Percentiles rank a stretch among this genome's conserved stretches.
phyloP scores from a whole-genome alignment of 2,797 vertebrate genomes.

The Dipus sagitta region DNA sequence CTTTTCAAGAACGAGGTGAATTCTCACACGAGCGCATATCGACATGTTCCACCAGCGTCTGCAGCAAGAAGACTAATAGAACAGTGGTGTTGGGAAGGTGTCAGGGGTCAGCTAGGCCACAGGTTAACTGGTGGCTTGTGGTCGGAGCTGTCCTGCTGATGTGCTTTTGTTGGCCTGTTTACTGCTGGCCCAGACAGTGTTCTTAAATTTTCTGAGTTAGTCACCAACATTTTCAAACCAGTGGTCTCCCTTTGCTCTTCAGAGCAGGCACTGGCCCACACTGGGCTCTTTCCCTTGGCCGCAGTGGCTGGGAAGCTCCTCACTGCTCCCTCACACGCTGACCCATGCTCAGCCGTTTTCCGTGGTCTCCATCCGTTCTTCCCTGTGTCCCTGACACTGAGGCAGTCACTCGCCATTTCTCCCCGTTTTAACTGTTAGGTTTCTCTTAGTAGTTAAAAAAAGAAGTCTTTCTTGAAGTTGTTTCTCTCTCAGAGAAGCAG shows the following conservation, averaged over 20 bases:
- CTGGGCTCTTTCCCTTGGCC: not conserved
- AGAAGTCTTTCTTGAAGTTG: not conserved
- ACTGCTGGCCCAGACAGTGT: slow-evolving; percentile 29
- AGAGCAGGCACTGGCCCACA: not conserved
- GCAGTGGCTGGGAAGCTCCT: not conserved
- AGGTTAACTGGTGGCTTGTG: not conserved
- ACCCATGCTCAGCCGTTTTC: not conserved
- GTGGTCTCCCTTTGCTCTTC: slow-evolving; percentile 28
- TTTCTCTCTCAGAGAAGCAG: not conserved
- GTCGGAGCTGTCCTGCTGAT: slow-evolving; percentile 21
- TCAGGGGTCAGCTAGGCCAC: not conserved
- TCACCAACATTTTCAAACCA: slow-evolving; percentile 49
- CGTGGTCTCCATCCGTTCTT: not conserved
- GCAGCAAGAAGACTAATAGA: not conserved
- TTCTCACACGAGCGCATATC: not conserved
- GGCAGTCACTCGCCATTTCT: not conserved
- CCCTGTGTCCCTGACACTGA: not conserved
- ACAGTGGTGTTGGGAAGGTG: not conserved
- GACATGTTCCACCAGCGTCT: not conserved
- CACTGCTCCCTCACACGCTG: rapidly evolving
- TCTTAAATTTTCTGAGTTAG: slow-evolving; percentile 61
- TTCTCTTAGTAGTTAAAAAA: not conserved
- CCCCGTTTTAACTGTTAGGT: not conserved
- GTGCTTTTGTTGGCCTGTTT: slow-evolving; percentile 61
- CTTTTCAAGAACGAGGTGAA: not conserved